Percentiles rank a stretch among this genome's conserved stretches.
Evolutionary conservation across 1,140 invertebrate genomes (phyloP).

Genomic region (Sycobia sp.): DNA sequence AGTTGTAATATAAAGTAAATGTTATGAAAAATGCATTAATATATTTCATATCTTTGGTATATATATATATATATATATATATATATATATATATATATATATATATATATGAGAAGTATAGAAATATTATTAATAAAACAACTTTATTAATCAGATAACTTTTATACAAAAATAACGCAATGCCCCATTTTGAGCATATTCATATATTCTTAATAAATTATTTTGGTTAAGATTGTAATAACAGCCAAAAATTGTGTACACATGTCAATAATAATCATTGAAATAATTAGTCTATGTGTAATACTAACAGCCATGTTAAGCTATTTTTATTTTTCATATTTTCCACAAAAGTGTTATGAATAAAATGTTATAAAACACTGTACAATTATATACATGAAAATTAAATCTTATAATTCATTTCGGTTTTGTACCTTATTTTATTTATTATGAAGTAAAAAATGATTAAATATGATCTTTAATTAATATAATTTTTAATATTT

Average conservation of each 20-base stretch:
- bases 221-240: constrained; percentile 3
- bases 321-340: constrained; percentile 29
- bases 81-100: no score
- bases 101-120: no score
- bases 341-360: constrained; percentile 29
- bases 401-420: neutral
- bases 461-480: no score
- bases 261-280: constrained; percentile 36
- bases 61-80: no score
- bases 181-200: neutral
- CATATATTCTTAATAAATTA: constrained; percentile 7
- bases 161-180: constrained; percentile 11
- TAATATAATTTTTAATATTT: no score
- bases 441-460: no score
- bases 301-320: constrained; percentile 13
- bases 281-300: constrained; percentile 23
- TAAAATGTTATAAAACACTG: constrained; percentile 15
- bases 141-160: constrained; percentile 8
- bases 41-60: no score
- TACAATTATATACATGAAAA: constrained; percentile 5
- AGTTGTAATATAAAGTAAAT: constrained; percentile 16
- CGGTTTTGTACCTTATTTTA: neutral
- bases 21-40: neutral
- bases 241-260: constrained; percentile 33
- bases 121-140: neutral